Evolutionary conservation across 2,888 invertebrate genomes (phyloP).

Genomic region (Auanema freiburgensis): DNA sequence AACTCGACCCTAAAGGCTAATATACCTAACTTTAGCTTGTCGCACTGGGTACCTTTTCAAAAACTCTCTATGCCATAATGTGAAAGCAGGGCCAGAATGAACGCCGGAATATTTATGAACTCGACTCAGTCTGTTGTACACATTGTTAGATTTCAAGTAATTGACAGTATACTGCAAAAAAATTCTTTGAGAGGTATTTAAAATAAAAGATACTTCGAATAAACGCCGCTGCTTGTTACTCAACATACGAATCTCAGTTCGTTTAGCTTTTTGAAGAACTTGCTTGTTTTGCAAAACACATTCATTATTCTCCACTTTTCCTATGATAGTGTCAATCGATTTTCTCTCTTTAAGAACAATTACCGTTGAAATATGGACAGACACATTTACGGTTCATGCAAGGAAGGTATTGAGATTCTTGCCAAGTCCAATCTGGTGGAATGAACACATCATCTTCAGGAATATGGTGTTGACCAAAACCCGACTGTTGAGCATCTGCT

Average conservation of each 20-base stretch:
- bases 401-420: conserved; percentile 37
- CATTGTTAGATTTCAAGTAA: conserved; percentile 44
- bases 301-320: neutral
- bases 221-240: no score
- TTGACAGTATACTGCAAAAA: conserved; percentile 38
- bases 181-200: neutral
- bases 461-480: conserved; percentile 47
- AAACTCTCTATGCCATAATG: conserved; percentile 59
- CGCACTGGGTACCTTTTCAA: conserved; percentile 42
- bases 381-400: conserved; percentile 50
- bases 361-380: conserved; percentile 46
- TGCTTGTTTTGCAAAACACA: neutral
- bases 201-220: neutral
- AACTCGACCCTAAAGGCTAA: conserved; percentile 46
- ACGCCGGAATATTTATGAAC: conserved; percentile 56
- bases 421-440: conserved; percentile 30
- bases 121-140: conserved; percentile 45
- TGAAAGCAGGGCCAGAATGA: conserved; percentile 59
- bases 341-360: neutral
- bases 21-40: no score
- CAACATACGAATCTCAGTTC: neutral
- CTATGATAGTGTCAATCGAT: neutral
- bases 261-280: neutral
- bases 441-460: conserved; percentile 41
- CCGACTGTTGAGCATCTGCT: conserved; percentile 32